phyloP scores from a whole-genome alignment of 1,140 invertebrate species.

The Acarapis woodi region DNA sequence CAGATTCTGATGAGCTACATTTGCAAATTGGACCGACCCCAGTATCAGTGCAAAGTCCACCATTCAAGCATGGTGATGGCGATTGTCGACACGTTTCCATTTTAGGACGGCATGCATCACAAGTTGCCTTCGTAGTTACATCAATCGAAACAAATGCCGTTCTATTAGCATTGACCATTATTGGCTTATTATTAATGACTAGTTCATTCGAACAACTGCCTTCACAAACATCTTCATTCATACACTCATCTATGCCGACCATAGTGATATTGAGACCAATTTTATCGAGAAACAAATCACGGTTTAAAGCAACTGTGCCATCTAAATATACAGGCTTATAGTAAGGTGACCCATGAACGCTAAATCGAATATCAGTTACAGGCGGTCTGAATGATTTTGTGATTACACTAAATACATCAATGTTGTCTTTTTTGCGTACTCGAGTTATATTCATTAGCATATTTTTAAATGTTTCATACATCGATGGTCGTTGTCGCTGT shows the following conservation, averaged over 20 bases:
- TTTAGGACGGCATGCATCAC: constrained; percentile 66
- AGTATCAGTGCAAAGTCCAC: constrained; percentile 33
- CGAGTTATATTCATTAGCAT: constrained; percentile 48
- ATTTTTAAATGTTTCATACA: constrained; percentile 55
- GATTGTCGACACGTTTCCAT: constrained; percentile 64
- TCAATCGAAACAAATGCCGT: constrained; percentile 71
- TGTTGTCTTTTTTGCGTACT: constrained; percentile 53
- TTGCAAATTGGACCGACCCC: constrained; percentile 29
- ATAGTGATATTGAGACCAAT: constrained; percentile 85
- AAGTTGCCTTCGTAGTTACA: constrained; percentile 37
- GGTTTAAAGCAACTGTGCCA: constrained; percentile 69
- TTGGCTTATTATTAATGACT: constrained; percentile 56
- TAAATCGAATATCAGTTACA: constrained; percentile 67
- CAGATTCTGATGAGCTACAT: constrained; percentile 62
- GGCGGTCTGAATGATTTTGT: constrained; percentile 51
- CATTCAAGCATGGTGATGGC: constrained; percentile 56
- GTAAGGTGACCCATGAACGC: constrained; percentile 79
- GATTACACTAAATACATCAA: constrained; percentile 84
- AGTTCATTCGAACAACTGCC: constrained; percentile 76
- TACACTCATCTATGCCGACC: constrained; percentile 88
- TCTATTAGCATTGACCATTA: constrained; percentile 86
- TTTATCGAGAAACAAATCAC: constrained; percentile 66
- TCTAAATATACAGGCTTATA: constrained; percentile 77
- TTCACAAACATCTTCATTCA: constrained; percentile 74
- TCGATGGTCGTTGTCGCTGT: constrained; percentile 35